phyloP scores from a whole-genome alignment of 2,888 invertebrate species.

The Galerucella calmariensis region DNA sequence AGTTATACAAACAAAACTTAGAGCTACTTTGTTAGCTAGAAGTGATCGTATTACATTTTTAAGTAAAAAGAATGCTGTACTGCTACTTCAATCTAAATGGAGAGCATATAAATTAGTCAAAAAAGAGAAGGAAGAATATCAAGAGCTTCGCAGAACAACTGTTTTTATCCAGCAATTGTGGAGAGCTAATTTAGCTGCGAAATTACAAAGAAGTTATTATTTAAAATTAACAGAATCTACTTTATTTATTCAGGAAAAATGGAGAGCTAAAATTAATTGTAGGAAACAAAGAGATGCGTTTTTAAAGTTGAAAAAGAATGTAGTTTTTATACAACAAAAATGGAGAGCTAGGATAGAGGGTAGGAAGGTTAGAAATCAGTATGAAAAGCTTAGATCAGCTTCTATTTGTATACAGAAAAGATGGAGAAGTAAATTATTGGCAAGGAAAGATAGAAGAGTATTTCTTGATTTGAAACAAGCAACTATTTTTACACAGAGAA shows the following conservation, averaged over 20 bases:
- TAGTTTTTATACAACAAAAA: conserved; percentile 54
- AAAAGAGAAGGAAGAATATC: conserved; percentile 46
- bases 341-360: conserved; percentile 55
- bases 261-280: conserved; percentile 54
- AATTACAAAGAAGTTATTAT: conserved; percentile 27
- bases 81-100: conserved; percentile 52
- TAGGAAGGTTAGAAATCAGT: conserved; percentile 44
- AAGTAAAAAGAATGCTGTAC: conserved; percentile 27
- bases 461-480: conserved; percentile 46
- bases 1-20: conserved; percentile 39
- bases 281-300: conserved; percentile 45
- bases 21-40: conserved; percentile 21
- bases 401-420: conserved; percentile 52
- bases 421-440: conserved; percentile 55
- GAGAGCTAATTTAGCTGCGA: conserved; percentile 46
- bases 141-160: conserved; percentile 43
- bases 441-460: conserved; percentile 48
- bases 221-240: conserved; percentile 30
- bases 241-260: conserved; percentile 45
- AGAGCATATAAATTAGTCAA: conserved; percentile 52
- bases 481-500: conserved; percentile 35
- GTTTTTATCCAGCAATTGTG: conserved; percentile 47
- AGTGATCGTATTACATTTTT: conserved; percentile 25
- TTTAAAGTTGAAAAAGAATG: conserved; percentile 38
- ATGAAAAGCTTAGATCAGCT: not conserved